Percentiles rank a stretch among this genome's conserved stretches.
Conservation (phyloP, 1,140 invertebrate species). For the Gonatopus flavifemur region DNA sequence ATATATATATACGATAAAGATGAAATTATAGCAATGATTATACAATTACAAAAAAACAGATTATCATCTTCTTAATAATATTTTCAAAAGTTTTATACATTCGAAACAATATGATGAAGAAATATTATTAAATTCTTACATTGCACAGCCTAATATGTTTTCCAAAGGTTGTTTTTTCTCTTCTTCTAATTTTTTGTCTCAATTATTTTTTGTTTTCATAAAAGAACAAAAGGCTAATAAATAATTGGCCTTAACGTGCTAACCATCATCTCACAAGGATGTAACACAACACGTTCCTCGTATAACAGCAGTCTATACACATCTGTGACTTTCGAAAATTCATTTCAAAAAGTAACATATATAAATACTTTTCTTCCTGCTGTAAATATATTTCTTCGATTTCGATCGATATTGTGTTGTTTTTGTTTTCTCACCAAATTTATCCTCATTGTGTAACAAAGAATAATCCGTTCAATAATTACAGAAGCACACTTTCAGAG, state of each 20-base stretch:
- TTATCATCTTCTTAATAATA: not conserved
- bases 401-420: no score
- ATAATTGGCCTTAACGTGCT: no score
- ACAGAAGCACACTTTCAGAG: not conserved
- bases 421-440: no score
- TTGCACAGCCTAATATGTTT: constrained; percentile 21
- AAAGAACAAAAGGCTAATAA: no score
- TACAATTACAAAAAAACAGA: not conserved
- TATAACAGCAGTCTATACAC: constrained; percentile 1
- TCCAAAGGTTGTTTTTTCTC: no score
- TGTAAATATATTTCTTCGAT: not conserved
- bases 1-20: not conserved
- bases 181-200: no score
- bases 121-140: constrained; percentile 16
- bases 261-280: constrained; percentile 15
- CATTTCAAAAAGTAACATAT: not conserved
- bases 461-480: not conserved
- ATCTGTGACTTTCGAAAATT: not conserved
- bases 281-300: constrained; percentile 4
- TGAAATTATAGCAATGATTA: not conserved
- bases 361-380: not conserved
- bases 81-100: constrained; percentile 3
- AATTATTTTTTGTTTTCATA: no score
- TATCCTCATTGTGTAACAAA: not conserved
- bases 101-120: constrained; percentile 4